Evolutionary conservation across 1,140 invertebrate genomes (phyloP).

Genomic region (Lepidostoma basale): DNA sequence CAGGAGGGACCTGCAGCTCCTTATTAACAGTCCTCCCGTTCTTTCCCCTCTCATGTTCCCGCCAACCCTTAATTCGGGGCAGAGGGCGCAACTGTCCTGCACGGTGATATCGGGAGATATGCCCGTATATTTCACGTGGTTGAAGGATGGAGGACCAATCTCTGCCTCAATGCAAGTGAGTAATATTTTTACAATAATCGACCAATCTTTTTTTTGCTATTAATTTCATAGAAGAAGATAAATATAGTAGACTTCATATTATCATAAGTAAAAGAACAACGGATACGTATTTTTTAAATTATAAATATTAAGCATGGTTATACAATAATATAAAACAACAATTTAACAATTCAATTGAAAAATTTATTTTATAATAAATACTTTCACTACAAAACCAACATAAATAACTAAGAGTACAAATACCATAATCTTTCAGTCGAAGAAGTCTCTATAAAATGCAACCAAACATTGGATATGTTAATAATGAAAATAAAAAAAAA

Average conservation of each 20-base stretch:
- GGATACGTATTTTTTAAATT: no score
- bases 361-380: no score
- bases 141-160: slow-evolving; percentile 72
- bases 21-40: slow-evolving; percentile 76
- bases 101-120: slow-evolving; percentile 84
- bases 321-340: background rate
- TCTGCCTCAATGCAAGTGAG: slow-evolving; percentile 59
- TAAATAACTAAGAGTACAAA: no score
- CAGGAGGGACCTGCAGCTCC: slow-evolving; percentile 65
- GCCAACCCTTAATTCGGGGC: slow-evolving; percentile 74
- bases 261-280: no score
- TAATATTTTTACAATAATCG: background rate
- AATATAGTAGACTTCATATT: no score
- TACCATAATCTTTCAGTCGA: no score
- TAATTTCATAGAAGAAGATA: background rate
- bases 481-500: no score
- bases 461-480: no score
- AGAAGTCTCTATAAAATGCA: no score
- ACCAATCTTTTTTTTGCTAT: background rate
- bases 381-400: no score
- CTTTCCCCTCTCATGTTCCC: slow-evolving; percentile 77
- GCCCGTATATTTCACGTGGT: slow-evolving; percentile 82
- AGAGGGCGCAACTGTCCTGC: slow-evolving; percentile 81
- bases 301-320: background rate
- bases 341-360: background rate